phyloP scores from a whole-genome alignment of 2,113 vertebrate species.

The Corythoichthys intestinalis region DNA sequence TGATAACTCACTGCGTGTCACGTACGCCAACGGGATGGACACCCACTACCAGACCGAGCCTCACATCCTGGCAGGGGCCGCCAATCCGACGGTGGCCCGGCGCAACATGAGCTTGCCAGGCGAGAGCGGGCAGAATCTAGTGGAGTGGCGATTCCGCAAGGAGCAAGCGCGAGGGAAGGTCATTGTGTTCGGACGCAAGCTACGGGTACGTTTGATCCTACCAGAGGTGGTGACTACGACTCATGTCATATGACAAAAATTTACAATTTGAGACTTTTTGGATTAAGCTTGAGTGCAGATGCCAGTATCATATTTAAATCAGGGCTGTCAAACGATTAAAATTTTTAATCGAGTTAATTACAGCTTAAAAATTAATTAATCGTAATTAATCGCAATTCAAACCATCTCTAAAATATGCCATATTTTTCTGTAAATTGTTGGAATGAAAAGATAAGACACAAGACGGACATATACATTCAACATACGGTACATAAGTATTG shows the following conservation, averaged over 20 bases:
- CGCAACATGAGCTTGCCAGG: slow-evolving; percentile 95
- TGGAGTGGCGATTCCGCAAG: slow-evolving; percentile 96
- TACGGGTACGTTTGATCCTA: slow-evolving; percentile 76
- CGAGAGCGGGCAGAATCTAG: slow-evolving; percentile 91
- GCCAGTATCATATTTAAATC: too few relatives aligned
- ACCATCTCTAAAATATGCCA: too few relatives aligned
- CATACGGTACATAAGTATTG: too few relatives aligned
- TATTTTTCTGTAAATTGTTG: too few relatives aligned
- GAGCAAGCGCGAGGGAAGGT: slow-evolving; percentile 93
- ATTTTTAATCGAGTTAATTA: too few relatives aligned
- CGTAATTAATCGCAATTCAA: too few relatives aligned
- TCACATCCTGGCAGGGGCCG: slow-evolving; percentile 88
- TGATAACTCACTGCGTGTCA: slow-evolving; percentile 87
- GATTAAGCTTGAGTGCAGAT: too few relatives aligned
- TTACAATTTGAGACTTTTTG: not conserved
- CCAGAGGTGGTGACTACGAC: not conserved
- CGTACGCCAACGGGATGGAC: slow-evolving; percentile 92
- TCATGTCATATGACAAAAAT: not conserved
- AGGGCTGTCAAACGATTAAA: too few relatives aligned
- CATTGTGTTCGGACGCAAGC: slow-evolving; percentile 93
- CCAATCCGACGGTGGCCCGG: slow-evolving; percentile 90
- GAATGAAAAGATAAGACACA: too few relatives aligned
- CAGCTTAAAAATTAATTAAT: too few relatives aligned
- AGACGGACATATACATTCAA: too few relatives aligned
- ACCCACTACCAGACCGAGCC: slow-evolving; percentile 96